Base-by-base conservation (phyloP, 1,140 invertebrate genomes). In the Steinernema feltiae region DNA sequence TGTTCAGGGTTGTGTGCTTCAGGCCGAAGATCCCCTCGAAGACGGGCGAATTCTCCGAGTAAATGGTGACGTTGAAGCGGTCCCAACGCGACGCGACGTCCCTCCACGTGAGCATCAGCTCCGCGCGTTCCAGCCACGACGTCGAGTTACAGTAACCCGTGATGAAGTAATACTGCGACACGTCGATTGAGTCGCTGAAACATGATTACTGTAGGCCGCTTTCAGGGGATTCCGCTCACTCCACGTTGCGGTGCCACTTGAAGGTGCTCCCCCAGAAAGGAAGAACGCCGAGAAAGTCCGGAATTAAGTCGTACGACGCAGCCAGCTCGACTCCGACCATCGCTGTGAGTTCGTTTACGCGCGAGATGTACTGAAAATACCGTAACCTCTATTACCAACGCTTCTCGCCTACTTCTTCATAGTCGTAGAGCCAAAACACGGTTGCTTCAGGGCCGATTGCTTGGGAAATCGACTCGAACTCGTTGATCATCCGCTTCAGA, bases 11-110 rank as follows among this genome's bases (percentile, higher is more conserved):
- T 0, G 93, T 93, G 0, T 93, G 93, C 35, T 92, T 90, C 0
- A 97, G 93, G 18, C 94, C 88, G 79, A 96, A 92, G 84, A 71
- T 71, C 69, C 32, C 70, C 87, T 95, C 93, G 85, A 95, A 95
- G 87, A 93, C 95, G 1, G 95, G 92, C 82, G 95, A 95, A 82
- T 94, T 94, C 0, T 93, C 93, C 88, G 95, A 93, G 82, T 94
- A 95, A 0, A 95, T 92, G 12, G 91, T 94, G 21, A 91, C 92
- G 79, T 94, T 94, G 7, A 94, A 87, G 0, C 91, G 89, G 1
- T 92, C 92, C 12, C 92, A 90, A 0, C 90, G 84, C 63, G 93
- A 92, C 29, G 70, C 70, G 7, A 53, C 15, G 2, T 71, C 70
- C 30, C 70, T 29, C 70, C 70, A 71, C 24, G 30, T 77, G n/a